These are phyloP conservation scores for Drosophila malerkotliana DNA, from an alignment of 1,140 invertebrate species.

Conservation along the genomic window DNA sequence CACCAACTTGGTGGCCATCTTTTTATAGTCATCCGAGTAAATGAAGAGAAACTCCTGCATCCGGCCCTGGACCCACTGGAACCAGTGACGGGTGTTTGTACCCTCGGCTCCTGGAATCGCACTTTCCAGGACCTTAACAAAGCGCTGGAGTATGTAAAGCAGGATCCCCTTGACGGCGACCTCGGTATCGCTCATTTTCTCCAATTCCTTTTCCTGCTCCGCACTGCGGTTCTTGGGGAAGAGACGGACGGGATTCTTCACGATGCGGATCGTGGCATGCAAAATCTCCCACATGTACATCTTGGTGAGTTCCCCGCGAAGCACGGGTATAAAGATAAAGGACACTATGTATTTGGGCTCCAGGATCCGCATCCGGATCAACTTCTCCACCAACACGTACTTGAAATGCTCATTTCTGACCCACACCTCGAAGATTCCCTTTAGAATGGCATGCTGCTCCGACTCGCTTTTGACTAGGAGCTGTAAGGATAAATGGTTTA, in stretches of 20 bases:
- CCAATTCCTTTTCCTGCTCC: not conserved
- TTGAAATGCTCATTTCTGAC: conserved; percentile 34
- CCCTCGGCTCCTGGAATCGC: not conserved
- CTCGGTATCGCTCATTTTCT: not conserved
- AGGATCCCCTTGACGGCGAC: conserved; percentile 15
- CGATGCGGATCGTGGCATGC: conserved; percentile 9
- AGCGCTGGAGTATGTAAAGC: conserved; percentile 20
- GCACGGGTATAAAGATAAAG: conserved; percentile 35
- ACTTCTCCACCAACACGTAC: conserved; percentile 31
- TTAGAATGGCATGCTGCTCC: conserved; percentile 30
- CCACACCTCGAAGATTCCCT: conserved; percentile 52
- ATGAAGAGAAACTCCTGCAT: conserved; percentile 44
- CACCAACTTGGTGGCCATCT: conserved; percentile 14
- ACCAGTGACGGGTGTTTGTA: conserved; percentile 37
- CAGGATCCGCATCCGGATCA: conserved; percentile 34
- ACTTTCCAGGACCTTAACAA: not conserved
- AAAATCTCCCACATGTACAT: conserved; percentile 65
- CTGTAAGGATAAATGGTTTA: not conserved
- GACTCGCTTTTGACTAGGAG: not conserved
- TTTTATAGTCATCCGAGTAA: conserved; percentile 23
- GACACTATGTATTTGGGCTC: conserved; percentile 13
- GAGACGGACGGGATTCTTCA: conserved; percentile 11
- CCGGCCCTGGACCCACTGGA: conserved; percentile 46
- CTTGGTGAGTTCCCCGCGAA: conserved; percentile 39
- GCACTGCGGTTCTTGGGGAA: not conserved